Evolutionary conservation across 2,797 vertebrate species (phyloP).

Genomic region (Mormyrops attenuatus): DNA sequence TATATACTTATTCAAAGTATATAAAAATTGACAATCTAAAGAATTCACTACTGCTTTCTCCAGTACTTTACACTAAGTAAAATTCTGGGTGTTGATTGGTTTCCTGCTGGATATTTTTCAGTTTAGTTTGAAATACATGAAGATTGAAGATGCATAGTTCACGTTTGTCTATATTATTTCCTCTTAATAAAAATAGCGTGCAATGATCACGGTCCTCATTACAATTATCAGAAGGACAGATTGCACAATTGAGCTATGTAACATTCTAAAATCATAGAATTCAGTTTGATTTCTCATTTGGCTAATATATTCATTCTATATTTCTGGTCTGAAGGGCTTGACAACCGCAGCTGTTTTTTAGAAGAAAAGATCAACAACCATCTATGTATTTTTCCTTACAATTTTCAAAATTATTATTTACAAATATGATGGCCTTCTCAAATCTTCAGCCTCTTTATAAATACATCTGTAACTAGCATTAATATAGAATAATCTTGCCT

Average conservation of each 20-base stretch:
- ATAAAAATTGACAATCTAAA: background rate
- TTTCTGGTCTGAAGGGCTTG: background rate
- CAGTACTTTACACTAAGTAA: background rate
- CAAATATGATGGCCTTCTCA: slow-evolving; percentile 6
- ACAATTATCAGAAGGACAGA: background rate
- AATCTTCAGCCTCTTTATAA: slow-evolving; percentile 6
- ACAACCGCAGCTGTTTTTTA: background rate
- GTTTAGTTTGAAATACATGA: slow-evolving; percentile 41
- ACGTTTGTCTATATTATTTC: slow-evolving; percentile 29
- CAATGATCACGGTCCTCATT: background rate
- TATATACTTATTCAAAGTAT: background rate
- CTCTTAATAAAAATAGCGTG: slow-evolving; percentile 7
- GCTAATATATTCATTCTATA: background rate
- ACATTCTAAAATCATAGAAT: background rate
- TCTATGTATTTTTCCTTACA: background rate
- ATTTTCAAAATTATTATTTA: slow-evolving; percentile 14
- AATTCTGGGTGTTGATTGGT: background rate
- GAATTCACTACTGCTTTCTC: background rate
- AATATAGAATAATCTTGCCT: background rate
- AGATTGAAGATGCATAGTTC: slow-evolving; percentile 74
- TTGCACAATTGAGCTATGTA: slow-evolving; percentile 6
- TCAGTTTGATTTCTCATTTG: slow-evolving; percentile 6
- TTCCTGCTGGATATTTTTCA: slow-evolving; percentile 27
- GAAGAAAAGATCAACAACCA: background rate
- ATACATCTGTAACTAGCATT: slow-evolving; percentile 17